A percentile compares a stretch with the other conserved stretches of the same genome.
Conservation (phyloP, 2,797 vertebrate genomes). For the Lutra lutra region DNA sequence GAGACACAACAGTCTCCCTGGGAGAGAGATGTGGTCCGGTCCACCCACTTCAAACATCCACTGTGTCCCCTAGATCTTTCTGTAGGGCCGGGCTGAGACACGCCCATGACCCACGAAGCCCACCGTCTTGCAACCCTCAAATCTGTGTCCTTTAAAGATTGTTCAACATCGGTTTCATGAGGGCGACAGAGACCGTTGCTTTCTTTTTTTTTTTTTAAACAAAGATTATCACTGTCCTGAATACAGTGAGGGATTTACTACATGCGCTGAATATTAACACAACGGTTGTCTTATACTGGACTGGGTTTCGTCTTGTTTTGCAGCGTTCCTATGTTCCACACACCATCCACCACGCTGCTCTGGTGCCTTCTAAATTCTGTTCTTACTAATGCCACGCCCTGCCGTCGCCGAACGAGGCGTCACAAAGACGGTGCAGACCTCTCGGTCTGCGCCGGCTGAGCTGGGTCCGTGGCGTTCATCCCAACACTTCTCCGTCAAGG, state of each 20-base stretch:
- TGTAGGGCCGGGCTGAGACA: not conserved
- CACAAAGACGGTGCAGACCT: fast-evolving
- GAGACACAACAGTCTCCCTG: not conserved
- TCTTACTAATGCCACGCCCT: not conserved
- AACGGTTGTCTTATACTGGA: not conserved
- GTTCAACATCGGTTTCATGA: not conserved
- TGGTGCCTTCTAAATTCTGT: not conserved
- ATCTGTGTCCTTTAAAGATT: not conserved
- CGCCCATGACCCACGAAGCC: fast-evolving
- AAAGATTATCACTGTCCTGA: not conserved
- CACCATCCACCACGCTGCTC: not conserved
- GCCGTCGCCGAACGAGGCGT: fast-evolving
- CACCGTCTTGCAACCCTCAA: not conserved
- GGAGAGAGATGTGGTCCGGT: not conserved
- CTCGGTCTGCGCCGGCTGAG: fast-evolving
- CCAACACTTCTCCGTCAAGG: not conserved
- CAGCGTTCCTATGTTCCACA: not conserved
- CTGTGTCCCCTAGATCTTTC: not conserved
- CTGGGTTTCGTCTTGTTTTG: not conserved
- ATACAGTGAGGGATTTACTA: not conserved
- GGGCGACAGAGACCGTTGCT: not conserved
- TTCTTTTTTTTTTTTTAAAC: not conserved
- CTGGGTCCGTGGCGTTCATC: fast-evolving
- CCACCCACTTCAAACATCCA: not conserved
- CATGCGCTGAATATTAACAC: not conserved